Evolutionary conservation across 2,113 vertebrate genomes (phyloP).

Genomic region (Chelonoidis abingdonii): DNA sequence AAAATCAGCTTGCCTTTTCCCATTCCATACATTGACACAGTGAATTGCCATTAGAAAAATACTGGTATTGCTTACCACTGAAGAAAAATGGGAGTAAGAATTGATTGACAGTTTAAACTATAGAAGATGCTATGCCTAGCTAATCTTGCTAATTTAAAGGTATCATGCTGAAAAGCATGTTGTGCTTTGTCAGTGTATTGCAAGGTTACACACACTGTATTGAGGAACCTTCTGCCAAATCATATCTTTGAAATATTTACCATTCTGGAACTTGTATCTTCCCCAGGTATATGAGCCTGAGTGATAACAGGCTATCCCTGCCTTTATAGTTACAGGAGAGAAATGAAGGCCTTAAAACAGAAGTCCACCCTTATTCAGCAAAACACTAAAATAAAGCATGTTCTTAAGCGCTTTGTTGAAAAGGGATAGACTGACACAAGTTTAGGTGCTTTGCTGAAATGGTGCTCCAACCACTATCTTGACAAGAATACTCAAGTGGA

Average conservation of each 20-base stretch:
- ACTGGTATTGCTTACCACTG: background rate
- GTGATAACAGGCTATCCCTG: background rate
- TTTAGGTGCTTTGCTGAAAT: background rate
- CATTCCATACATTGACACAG: background rate
- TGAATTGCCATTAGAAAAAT: constrained; percentile 5
- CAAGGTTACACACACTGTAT: background rate
- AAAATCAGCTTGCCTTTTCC: background rate
- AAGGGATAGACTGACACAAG: background rate
- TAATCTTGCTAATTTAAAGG: background rate
- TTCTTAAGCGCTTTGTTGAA: background rate
- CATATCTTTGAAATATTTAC: background rate
- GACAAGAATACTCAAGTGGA: background rate
- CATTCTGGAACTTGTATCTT: background rate
- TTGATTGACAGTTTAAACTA: background rate
- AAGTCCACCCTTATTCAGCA: background rate
- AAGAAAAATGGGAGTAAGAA: background rate
- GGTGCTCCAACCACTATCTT: background rate
- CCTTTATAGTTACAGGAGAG: background rate
- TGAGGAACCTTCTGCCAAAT: background rate
- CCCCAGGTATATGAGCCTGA: background rate
- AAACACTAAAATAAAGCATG: background rate
- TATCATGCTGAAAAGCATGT: background rate
- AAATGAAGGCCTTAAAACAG: background rate
- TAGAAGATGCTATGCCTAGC: background rate
- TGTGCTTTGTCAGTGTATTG: background rate